Percentiles rank a stretch among this genome's conserved stretches.
phyloP scores from a whole-genome alignment of 2,888 invertebrate genomes.

The Megamerina dolium region DNA sequence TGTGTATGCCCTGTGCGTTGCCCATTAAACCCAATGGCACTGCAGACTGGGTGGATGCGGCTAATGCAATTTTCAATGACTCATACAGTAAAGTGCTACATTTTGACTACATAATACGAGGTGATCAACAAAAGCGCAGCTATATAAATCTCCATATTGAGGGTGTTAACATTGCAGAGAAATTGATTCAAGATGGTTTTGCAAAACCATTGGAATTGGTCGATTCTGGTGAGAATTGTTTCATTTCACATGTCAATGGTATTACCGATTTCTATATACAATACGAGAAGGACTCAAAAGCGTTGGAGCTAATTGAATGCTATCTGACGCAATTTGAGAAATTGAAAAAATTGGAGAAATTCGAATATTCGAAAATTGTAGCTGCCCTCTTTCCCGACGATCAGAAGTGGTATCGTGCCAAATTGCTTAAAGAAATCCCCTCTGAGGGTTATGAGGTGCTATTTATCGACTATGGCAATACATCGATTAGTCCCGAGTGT shows the following conservation, averaged over 20 bases:
- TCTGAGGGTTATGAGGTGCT: conserved; percentile 54
- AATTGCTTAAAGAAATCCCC: conserved; percentile 54
- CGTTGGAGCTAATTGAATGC: conserved; percentile 56
- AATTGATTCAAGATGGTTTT: conserved; percentile 55
- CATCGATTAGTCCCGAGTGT: conserved; percentile 55
- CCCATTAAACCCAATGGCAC: conserved; percentile 61
- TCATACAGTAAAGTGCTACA: conserved; percentile 41
- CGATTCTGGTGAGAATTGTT: conserved; percentile 58
- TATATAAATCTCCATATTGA: conserved; percentile 62
- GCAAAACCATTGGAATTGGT: conserved; percentile 55
- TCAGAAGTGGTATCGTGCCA: conserved; percentile 62
- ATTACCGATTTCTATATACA: conserved; percentile 76
- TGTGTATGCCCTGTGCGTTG: conserved; percentile 61
- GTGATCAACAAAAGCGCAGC: conserved; percentile 31
- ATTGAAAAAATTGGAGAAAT: conserved; percentile 50
- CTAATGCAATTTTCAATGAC: conserved; percentile 55
- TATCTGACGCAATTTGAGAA: conserved; percentile 55
- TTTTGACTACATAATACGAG: conserved; percentile 47
- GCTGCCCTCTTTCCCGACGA: conserved; percentile 63
- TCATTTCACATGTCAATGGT: conserved; percentile 67
- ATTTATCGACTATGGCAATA: conserved; percentile 67
- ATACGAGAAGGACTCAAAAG: conserved; percentile 58
- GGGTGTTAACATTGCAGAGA: conserved; percentile 57
- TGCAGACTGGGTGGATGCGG: conserved; percentile 61
- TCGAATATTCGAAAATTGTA: conserved; percentile 53